A percentile compares a stretch with the other conserved stretches of the same genome.
Evolutionary conservation across 2,113 vertebrate species (phyloP).

Genomic region (Eretmochelys imbricata): DNA sequence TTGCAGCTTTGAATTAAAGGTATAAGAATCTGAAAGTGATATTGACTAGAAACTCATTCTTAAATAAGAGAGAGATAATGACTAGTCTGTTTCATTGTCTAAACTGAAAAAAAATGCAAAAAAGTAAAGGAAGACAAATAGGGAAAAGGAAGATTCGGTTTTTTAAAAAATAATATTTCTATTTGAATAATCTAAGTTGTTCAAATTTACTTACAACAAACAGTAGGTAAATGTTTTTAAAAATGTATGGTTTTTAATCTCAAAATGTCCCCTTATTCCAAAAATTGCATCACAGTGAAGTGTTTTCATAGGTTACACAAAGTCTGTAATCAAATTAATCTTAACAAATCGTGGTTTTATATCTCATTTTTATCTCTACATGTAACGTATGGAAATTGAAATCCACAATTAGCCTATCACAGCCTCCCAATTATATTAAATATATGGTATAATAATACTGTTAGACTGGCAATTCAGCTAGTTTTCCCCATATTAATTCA

Average conservation of each 20-base stretch:
- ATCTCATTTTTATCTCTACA: background rate
- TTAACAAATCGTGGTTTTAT: background rate
- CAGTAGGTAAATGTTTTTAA: background rate
- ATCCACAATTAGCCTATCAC: background rate
- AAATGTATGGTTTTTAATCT: background rate
- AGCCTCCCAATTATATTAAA: background rate
- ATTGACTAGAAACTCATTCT: background rate
- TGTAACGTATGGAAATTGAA: background rate
- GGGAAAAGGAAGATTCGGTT: background rate
- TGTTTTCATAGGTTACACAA: background rate
- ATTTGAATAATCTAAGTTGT: background rate
- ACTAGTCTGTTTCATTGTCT: background rate
- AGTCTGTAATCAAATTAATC: background rate
- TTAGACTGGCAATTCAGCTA: background rate
- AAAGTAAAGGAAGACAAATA: background rate
- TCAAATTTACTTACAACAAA: background rate
- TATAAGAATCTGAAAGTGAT: background rate
- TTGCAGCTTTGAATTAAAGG: background rate
- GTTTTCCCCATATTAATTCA: background rate
- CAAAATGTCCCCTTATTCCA: background rate
- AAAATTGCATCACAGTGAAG: background rate
- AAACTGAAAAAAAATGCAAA: background rate
- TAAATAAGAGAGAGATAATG: background rate
- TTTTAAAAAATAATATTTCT: background rate
- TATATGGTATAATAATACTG: background rate